A percentile compares a stretch with the other conserved stretches of the same genome.
Evolutionary conservation across 2,113 vertebrate genomes (phyloP).

Genomic region (Nerophis lumbriciformis): DNA sequence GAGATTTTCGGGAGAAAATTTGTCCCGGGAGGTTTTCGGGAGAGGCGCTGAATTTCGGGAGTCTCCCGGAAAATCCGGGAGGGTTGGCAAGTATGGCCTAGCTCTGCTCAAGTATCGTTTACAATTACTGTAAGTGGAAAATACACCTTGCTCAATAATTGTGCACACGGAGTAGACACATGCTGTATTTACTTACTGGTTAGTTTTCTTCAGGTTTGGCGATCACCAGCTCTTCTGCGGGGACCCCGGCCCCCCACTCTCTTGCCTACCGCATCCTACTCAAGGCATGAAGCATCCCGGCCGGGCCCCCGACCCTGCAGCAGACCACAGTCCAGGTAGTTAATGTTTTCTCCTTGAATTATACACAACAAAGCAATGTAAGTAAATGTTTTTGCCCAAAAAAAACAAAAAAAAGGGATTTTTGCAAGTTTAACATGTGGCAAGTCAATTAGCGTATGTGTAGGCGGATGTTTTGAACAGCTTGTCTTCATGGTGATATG

Average conservation of each 20-base stretch:
- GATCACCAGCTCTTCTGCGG: constrained; percentile 72
- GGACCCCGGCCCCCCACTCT: constrained; percentile 55
- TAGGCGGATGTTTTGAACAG: constrained; percentile 34
- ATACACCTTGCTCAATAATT: too few relatives aligned
- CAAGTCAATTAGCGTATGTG: constrained; percentile 29
- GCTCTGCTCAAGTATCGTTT: too few relatives aligned
- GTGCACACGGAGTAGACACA: too few relatives aligned
- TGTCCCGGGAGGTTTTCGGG: too few relatives aligned
- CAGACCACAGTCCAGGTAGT: constrained; percentile 43
- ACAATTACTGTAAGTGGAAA: too few relatives aligned
- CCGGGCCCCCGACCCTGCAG: constrained; percentile 13
- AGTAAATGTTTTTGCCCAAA: too few relatives aligned
- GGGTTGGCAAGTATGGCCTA: too few relatives aligned
- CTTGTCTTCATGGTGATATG: constrained; percentile 28
- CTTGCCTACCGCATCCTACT: constrained; percentile 57
- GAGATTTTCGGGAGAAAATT: too few relatives aligned
- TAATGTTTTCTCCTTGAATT: too few relatives aligned
- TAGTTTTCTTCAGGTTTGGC: constrained; percentile 75
- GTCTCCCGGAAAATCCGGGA: too few relatives aligned
- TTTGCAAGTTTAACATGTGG: constrained; percentile 20
- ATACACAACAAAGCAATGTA: too few relatives aligned
- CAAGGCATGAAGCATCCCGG: constrained; percentile 37
- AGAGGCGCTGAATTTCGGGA: too few relatives aligned
- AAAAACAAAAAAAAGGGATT: not conserved
- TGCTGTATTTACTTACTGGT: constrained; percentile 18